phyloP scores from a whole-genome alignment of 2,113 vertebrate genomes.

The Misgurnus anguillicaudatus region DNA sequence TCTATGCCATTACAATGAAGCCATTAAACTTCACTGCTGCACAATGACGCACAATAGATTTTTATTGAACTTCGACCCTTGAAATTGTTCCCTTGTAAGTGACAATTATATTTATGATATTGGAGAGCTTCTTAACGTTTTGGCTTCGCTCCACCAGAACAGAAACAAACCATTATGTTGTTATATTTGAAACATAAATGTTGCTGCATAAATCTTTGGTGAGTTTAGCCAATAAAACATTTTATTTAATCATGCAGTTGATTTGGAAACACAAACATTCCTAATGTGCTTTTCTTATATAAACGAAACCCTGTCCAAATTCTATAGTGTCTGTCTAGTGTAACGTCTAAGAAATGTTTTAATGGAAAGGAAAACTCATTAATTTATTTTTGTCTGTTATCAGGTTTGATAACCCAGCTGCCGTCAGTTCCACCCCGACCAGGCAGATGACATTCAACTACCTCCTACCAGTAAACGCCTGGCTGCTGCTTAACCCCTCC shows the following conservation, averaged over 20 bases:
- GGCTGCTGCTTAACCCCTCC: slow-evolving; percentile 94
- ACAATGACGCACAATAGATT: too few relatives aligned
- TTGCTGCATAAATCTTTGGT: neutral
- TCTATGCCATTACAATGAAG: too few relatives aligned
- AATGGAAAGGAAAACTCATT: neutral
- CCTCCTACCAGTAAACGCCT: slow-evolving; percentile 94
- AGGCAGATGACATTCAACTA: slow-evolving; percentile 98
- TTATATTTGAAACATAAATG: too few relatives aligned
- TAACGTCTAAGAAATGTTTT: neutral
- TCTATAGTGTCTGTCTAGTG: neutral
- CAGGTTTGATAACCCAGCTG: slow-evolving; percentile 98
- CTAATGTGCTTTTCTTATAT: neutral
- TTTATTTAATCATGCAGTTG: neutral
- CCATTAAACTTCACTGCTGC: too few relatives aligned
- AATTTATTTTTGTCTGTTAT: slow-evolving; percentile 7
- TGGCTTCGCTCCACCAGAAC: too few relatives aligned
- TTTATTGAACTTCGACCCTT: neutral
- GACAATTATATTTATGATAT: neutral
- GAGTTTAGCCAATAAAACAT: neutral
- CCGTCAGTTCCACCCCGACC: slow-evolving; percentile 88
- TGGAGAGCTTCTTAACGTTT: too few relatives aligned
- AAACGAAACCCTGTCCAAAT: neutral
- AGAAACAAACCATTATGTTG: too few relatives aligned
- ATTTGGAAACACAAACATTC: neutral
- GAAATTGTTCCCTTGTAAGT: neutral